Evolutionary conservation across 2,797 vertebrate species (phyloP), one percentile per base, ranked within the genome.

Genomic region (Danio albolineatus): DNA sequence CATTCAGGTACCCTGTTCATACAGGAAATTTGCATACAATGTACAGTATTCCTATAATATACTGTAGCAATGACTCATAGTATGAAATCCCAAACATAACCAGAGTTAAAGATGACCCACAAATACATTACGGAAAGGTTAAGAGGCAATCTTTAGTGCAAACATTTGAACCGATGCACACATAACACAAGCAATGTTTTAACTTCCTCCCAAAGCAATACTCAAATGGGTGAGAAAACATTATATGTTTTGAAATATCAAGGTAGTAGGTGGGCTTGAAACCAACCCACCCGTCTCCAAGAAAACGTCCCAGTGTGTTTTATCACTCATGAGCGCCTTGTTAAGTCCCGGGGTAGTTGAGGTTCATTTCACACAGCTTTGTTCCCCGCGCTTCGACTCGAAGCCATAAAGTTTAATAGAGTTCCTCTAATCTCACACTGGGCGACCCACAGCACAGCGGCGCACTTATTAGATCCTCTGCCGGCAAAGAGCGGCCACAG

Each of bases 391-490:
- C 78, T 82, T 57, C 78, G 48, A 86, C 72, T 61, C 36, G 64
- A 79, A 81, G 81, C 76, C 76, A 83, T 87, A 85, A 82, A 86
- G 83, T 86, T 87, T 87, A 86, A 87, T 83, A 80, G 83, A 85
- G 73, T 86, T 85, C 73, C 62, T 82, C 77, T 75, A 86, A 84
- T 86, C 73, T 82, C 82, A 79, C 76, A 85, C 79, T 70, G 83
- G 69, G 69, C 48, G 62, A 85, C 74, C 82, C 67, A 81, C 67
- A 70, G 71, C 53, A 76, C 62, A 69, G 70, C 51, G 28, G 66
- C 64, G 8, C 77, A 73, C 83, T 81, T 73, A 75, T 78, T 59
- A 81, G 78, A 78, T 78, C 67, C 65, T 79, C 69, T 79, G 76
- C 38, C 46, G 48, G 67, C 69, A 73, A 79, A 73, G 59, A 64